Base-by-base conservation (phyloP, 1,140 invertebrate species). In the Papilio dardanus region DNA sequence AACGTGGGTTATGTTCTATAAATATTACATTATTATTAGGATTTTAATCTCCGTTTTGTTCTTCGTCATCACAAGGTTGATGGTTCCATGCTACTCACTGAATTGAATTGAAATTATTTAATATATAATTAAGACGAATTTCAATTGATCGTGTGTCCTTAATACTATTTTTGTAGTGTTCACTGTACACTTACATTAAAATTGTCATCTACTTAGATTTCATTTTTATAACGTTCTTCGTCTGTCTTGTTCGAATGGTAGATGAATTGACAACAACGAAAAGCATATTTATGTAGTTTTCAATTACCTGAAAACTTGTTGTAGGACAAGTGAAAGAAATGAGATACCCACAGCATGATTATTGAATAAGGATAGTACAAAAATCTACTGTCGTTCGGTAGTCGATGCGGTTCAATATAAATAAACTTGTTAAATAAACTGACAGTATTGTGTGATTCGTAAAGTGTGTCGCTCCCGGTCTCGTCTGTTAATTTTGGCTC, bases 391-490 rank as follows among this genome's bases (percentile, higher is more conserved):
- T 58, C 10, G 0, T 24, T 24, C 2, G 7, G 3, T 4, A 62
- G 54, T 12, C 8, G 2, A 12, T 21, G 21, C 14, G 24, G 3
- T 12, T 28, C 12, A 62, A 12, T 62, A 28, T 19, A 58, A 58
- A 24, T 1, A 30, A 62, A 62, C 54, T 12, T 62, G 24, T 28
- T 16, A 62, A 50, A 7, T 50, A n/a, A 28, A 30, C 50, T 24
- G 21, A 54, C 21, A 54, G 24, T 28, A 66, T 35, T 66, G 65
- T 66, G 21, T 69, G 24, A 7, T 19, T 35, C 21, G 21, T 69
- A 40, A 37, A 69, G 33, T 69, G 67, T 69, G 67, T 69, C 67
- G 67, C 67, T 69, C 31, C 67, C 67, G 33, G 67, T 69, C 33
- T 37, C 33, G 33, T 69, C 10, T 40, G 33, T 69, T 69, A 33